Evolutionary conservation across 2,113 vertebrate genomes (phyloP), one percentile per base, ranked within the genome.

Genomic region (Neolamprologus ventralis): DNA sequence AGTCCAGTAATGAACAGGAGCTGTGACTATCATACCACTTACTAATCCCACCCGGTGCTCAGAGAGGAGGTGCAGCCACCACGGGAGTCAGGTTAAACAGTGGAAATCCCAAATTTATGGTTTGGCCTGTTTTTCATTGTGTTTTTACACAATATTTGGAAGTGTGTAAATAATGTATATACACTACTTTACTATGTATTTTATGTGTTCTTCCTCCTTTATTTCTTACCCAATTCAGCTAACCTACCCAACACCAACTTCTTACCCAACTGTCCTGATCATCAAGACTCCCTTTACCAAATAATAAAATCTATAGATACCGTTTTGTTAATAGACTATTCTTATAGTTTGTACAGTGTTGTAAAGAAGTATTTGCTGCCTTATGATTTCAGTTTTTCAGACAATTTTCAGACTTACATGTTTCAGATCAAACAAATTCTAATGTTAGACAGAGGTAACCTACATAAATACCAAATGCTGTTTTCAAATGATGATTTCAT

Each of bases 1-100:
- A 90, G 84, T 21, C 51, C 73, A 26, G 85, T 95, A 94, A 94
- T 88, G 91, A 95, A 91, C 83, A 80, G 87, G 75, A 87, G 88
- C 80, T 47, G 63, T 12, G 51, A 65, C 54, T 14, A 51, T 68
- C 7, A 17, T 63, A 82, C 85, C 91, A 87, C 91, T 89, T 49
- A 86, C 87, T 78, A 31, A 80, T 14, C 75, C 33, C n/a, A 83
- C 86, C 87, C 9, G 33, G 54, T 86, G 89, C 33, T 57, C 58
- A 12, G 58, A 82, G 83, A 17, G 21, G 47, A 80, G 57, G 40
- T 53, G 53, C 14, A 91, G n/a, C 60, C 83, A 80, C 80, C 73
- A 60, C 5, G 19, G 82, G 83, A 88, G 49, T 19, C 80, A 7
- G 40, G 12, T 45, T 80, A 58, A 45, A 42, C 58, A 79, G 49